Base-by-base conservation (phyloP, 2,113 vertebrate genomes). In the Craseonycteris thonglongyai region DNA sequence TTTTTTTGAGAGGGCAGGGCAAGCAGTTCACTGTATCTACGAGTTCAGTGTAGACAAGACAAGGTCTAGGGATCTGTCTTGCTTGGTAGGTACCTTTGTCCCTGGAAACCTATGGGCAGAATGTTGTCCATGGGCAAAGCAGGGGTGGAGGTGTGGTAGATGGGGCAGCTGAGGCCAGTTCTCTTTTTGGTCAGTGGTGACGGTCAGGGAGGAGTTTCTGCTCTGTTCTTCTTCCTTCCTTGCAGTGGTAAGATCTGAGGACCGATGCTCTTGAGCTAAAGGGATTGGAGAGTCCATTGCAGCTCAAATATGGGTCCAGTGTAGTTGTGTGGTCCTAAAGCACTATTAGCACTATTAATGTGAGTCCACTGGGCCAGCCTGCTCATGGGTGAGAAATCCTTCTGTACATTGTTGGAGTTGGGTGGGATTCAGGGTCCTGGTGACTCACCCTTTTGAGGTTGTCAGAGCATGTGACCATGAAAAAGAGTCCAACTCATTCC, bases 101-200 rank as follows among this genome's bases (percentile, higher is more conserved):
- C 24, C 24, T 61, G 56, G 33, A 81, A 42, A 40, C 3, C 4
- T 47, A 14, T 26, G 18, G 26, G 3, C 5, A 45, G 22, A 3
- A 18, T 19, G 21, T 33, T 61, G 33, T 45, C n/a, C 40, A 0
- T 10, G 81, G 54, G 56, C 15, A 45, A 79, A 18, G 21, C n/a
- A n/a, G n/a, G n/a, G n/a, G n/a, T n/a, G n/a, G n/a, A 33, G 26
- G 0, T 1, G 3, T 19, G 7, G 54, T 7, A 6, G n/a, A n/a
- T n/a, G 18, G 5, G 2, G 19, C 11, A 26, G 18, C 30, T 13
- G 58, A 89, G 35, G 11, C 24, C 69, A 40, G 10, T 35, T 93
- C 1, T 71, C 16, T 45, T 33, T 21, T 69, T 51, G 63, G 7
- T 75, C 21, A 14, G 6, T 49, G 42, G 8, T 26, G 26, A 42